Evolutionary conservation across 2,113 vertebrate species (phyloP), one percentile per base, ranked within the genome.

Genomic region (Gasterosteus aculeatus): DNA sequence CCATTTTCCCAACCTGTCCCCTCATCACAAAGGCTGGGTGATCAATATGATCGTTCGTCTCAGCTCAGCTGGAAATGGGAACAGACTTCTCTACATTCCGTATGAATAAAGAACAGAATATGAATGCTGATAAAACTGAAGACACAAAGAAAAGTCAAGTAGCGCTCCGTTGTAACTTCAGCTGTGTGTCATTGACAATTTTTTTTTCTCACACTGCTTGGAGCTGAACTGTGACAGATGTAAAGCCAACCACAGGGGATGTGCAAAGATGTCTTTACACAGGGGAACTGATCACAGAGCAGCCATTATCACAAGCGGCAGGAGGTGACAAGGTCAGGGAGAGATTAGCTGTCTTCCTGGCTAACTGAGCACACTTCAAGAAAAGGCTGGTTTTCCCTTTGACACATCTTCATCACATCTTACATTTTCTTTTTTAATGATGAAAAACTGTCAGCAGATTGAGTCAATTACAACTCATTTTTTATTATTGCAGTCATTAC

Each of bases 291-390:
- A 88, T 84, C 83, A 87, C 63, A 86, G 65, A 66, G 74, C 70
- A 87, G 78, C 57, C 18, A 75, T 84, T 79, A 82, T 79, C 74
- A 86, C 66, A 66, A 41, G 65, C 74, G 62, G 69, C 51, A 68
- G 51, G 62, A 73, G 71, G 77, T 61, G 76, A 84, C 69, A 69
- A 78, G 89, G 85, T 90, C 85, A 85, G 57, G 31, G 14, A n/a
- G 62, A 72, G 58, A 68, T 59, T 69, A 56, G 74, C 69, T 64
- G 58, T 61, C 69, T 65, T 57, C 35, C 47, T 38, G 18, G 58
- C 31, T 72, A 69, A 12, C 49, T 51, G 49, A 57, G 51, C 46
- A 64, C 42, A 51, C 59, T 46, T 58, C 26, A 60, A 16, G 16
- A 51, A 62, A 47, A 26, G 26, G 18, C 38, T 15, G 46, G 3